Evolutionary conservation across 2,888 invertebrate genomes (phyloP).

Genomic region (Protophormia terraenovae): DNA sequence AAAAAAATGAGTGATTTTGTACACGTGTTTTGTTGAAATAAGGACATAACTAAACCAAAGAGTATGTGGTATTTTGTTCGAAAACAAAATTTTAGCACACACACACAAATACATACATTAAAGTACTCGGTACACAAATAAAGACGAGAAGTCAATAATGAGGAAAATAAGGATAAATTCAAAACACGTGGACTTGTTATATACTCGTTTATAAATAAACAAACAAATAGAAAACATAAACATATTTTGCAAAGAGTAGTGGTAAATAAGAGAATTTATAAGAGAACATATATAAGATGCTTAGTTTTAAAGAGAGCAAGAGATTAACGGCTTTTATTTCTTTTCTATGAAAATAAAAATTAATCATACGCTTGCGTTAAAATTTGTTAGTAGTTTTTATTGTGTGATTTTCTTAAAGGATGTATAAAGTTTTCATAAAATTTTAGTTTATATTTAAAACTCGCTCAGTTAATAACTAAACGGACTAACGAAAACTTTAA

Average conservation of each 20-base stretch:
- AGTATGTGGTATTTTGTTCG: neutral
- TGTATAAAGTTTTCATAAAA: constrained; percentile 8
- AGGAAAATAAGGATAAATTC: neutral
- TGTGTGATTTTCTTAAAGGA: constrained; percentile 3
- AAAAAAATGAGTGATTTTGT: constrained; percentile 11
- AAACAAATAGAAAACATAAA: neutral
- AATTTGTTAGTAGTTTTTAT: neutral
- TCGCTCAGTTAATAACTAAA: constrained; percentile 60
- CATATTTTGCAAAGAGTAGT: neutral
- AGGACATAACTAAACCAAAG: neutral
- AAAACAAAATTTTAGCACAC: neutral
- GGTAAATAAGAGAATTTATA: neutral
- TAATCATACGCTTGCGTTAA: constrained; percentile 57
- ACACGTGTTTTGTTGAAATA: constrained; percentile 14
- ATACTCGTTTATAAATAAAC: neutral
- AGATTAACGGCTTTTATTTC: neutral
- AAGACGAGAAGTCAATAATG: neutral
- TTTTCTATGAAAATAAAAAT: neutral
- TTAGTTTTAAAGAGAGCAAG: neutral
- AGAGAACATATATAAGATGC: neutral
- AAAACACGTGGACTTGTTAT: constrained; percentile 55
- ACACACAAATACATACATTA: neutral
- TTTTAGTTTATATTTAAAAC: constrained; percentile 59
- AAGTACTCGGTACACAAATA: neutral
- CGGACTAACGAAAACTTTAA: constrained; percentile 5